Evolutionary conservation across 2,113 vertebrate species (phyloP).

Genomic region (Zeus faber): DNA sequence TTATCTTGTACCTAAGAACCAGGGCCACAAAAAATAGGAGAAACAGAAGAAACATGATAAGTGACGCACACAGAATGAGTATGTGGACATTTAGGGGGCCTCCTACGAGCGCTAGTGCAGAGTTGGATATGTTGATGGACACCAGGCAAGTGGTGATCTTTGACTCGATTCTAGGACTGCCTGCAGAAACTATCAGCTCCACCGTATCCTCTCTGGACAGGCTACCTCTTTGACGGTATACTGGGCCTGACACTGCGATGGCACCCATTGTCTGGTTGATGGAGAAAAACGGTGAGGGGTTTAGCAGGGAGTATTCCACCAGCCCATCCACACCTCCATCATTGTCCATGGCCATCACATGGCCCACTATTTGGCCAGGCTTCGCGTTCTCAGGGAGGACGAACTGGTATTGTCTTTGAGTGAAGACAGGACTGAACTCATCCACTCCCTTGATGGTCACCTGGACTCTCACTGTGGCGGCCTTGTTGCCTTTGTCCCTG

Average conservation of each 20-base stretch:
- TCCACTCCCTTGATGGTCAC: constrained; percentile 84
- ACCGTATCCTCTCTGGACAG: constrained; percentile 57
- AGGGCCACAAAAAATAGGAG: constrained; percentile 67
- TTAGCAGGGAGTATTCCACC: constrained; percentile 80
- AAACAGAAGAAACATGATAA: constrained; percentile 77
- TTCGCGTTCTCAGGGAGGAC: constrained; percentile 71
- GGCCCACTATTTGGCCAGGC: constrained; percentile 77
- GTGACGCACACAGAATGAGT: constrained; percentile 71
- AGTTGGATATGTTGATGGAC: constrained; percentile 81
- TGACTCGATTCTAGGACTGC: constrained; percentile 80
- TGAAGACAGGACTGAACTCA: constrained; percentile 90
- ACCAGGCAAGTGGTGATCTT: constrained; percentile 79
- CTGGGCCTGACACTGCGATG: constrained; percentile 75
- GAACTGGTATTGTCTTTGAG: constrained; percentile 84
- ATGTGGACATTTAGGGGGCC: constrained; percentile 65
- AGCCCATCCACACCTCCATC: constrained; percentile 86
- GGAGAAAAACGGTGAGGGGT: constrained; percentile 78
- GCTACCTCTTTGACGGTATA: constrained; percentile 66
- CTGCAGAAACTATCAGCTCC: constrained; percentile 80
- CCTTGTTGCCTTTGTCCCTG: constrained; percentile 81
- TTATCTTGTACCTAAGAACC: constrained; percentile 75
- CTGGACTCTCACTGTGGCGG: constrained; percentile 77
- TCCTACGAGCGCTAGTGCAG: constrained; percentile 52
- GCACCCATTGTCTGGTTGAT: constrained; percentile 83
- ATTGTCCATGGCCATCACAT: constrained; percentile 83